Conservation (phyloP, 2,113 vertebrate genomes). For the Halcyon senegalensis region DNA sequence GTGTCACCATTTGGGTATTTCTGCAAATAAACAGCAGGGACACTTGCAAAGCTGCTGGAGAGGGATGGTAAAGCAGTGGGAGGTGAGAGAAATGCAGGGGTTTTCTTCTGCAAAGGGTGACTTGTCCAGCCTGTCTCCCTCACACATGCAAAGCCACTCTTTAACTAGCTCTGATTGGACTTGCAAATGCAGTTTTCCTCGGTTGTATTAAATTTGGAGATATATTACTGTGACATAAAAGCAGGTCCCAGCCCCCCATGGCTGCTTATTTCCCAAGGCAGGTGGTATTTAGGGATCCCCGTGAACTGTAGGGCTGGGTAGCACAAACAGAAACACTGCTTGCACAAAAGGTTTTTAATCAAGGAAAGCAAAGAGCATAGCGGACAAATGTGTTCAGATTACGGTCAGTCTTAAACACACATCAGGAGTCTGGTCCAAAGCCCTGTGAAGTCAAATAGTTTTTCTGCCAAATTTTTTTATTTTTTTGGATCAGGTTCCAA, state of each 20-base stretch:
- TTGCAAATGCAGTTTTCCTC: background rate
- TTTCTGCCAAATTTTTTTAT: constrained; percentile 10
- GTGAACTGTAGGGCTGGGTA: background rate
- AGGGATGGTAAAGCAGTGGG: background rate
- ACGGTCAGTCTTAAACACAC: background rate
- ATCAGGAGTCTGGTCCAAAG: background rate
- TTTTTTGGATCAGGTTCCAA: background rate
- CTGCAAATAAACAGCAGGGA: background rate
- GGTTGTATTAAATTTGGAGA: background rate
- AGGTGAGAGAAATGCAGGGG: background rate
- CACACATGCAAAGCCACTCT: background rate
- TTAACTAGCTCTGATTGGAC: background rate
- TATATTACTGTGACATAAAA: background rate
- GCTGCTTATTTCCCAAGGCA: background rate
- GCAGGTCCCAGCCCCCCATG: background rate
- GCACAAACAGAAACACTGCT: background rate
- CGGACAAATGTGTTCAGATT: background rate
- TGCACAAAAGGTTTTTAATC: background rate
- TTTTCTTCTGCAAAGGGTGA: background rate
- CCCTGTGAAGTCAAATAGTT: background rate
- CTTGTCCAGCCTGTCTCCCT: background rate
- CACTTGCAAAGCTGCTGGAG: background rate
- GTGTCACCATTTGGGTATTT: background rate
- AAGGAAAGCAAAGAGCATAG: background rate
- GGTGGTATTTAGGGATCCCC: background rate